Evolutionary conservation across 23 tunicate genomes (phyloP), one percentile per base, ranked within the genome.

Genomic region (Botrylloides violaceus): DNA sequence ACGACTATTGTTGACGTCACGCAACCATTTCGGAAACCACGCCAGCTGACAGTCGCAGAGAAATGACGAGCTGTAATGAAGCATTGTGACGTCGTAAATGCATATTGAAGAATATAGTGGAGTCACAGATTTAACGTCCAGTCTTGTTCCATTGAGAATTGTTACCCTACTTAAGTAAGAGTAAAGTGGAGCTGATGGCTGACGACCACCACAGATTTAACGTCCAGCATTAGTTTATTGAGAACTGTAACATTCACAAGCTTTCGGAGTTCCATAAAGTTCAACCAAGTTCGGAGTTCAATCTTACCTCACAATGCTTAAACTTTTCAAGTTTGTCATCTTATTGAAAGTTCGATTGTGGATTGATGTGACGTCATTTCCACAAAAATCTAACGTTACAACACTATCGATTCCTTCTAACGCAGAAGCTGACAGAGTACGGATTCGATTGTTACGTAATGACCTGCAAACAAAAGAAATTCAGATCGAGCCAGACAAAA

Each of bases 31-130:
- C 5, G 84, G 60, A 53, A 81, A 81, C 77, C 82, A 77, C 3
- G 88, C 59, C 1, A 88, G 80, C 72, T 81, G 81, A 56, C 96
- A 88, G 37, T 88, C 96, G 65, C 96, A 88, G 32, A 88, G 72
- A 26, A 88, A 72, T 3, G 96, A 88, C 2, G 83, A 37, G 64
- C 96, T 88, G 75, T 26, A 72, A 61, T 66, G 29, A 59, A 22
- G 9, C 27, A 7, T 21, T 47, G 12, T 47, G 18, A 47, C 55
- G 15, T 18, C 12, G 55, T 18, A 47, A 47, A 47, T 47, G 55
- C 55, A 12, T 12, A 47, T 47, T 47, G 55, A 18, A 47, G 55
- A 12, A 18, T 47, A 12, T 47, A 47, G n/a, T n/a, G n/a, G n/a
- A n/a, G n/a, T n/a, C n/a, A n/a, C n/a, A n/a, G n/a, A n/a, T n/a